A percentile compares a stretch with the other conserved stretches of the same genome.
Evolutionary conservation across 2,113 vertebrate species (phyloP).

Genomic region (Gadus macrocephalus): DNA sequence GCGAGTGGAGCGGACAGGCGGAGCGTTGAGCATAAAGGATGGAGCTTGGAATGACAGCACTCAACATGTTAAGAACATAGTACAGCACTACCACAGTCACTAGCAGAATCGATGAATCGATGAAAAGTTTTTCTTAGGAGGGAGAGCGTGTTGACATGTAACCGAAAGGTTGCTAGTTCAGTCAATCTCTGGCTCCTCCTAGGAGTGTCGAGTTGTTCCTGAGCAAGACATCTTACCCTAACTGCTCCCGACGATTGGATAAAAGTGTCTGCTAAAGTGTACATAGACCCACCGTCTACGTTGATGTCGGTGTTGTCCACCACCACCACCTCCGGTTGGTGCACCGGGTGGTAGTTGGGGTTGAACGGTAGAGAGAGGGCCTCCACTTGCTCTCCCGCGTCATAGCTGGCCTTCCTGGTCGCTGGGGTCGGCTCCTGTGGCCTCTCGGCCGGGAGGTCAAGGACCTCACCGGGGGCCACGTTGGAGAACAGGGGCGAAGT

Average conservation of each 20-base stretch:
- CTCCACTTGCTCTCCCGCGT: constrained; percentile 36
- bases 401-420: background rate
- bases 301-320: constrained; percentile 71
- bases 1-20: constrained; percentile 16
- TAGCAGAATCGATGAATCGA: too few species aligned
- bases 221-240: too few species aligned
- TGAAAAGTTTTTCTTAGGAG: too few species aligned
- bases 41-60: too few species aligned
- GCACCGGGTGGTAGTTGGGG: constrained; percentile 64
- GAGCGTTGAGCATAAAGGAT: too few species aligned
- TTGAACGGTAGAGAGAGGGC: constrained; percentile 43
- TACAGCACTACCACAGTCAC: background rate
- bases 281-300: constrained; percentile 77
- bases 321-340: constrained; percentile 76
- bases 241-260: too few species aligned
- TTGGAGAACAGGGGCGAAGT: constrained; percentile 71
- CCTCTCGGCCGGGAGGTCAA: constrained; percentile 37
- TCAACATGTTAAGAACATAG: background rate
- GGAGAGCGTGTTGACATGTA: too few species aligned
- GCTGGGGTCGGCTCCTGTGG: background rate
- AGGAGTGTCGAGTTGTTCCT: too few species aligned
- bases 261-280: too few species aligned
- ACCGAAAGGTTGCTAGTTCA: too few species aligned
- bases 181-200: too few species aligned
- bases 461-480: constrained; percentile 75